Base-by-base conservation (phyloP, 2,888 invertebrate genomes). In the Calameuta pallipes region DNA sequence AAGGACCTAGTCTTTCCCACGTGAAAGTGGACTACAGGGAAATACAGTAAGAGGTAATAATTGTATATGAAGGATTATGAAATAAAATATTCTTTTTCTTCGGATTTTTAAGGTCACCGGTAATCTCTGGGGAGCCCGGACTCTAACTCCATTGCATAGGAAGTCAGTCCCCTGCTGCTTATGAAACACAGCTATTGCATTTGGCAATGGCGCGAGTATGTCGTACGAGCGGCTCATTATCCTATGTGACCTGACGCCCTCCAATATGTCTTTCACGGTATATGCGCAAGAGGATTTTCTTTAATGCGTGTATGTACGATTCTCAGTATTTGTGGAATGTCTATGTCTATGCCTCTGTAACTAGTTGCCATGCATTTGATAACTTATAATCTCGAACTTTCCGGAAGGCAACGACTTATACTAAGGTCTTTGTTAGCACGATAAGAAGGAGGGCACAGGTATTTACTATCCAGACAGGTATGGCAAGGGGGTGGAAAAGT, bases 161-260 rank as follows among this genome's bases (percentile, higher is more conserved):
- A 9, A 56, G 56, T 23, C 9, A 56, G 56, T 56, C 23, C 56
- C 56, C 56, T 56, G 56, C 56, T 23, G 31, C 69, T 82, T 81
- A 81, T 81, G 82, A 84, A 84, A 86, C 79, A 71, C 71, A 73
- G 79, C 78, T 76, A 79, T 80, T 83, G 79, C 81, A 81, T 84
- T 84, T 82, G 83, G 83, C 80, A 84, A 83, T 87, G 82, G 83
- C 80, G 79, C 74, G 79, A 56, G 23, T 77, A 79, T 76, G 73
- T 35, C 69, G 73, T 73, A 78, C 76, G 37, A 77, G 70, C 70
- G 69, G 71, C 79, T 82, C 75, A 74, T 80, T 82, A 34, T n/a
- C 76, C 73, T 78, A 78, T 78, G 34, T 80, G 82, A 81, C 79
- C 80, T 82, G 81, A 37, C 70, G 76, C 74, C 79, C 75, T 71